These are phyloP conservation scores for Gymnopithys bicolor DNA, from an alignment of 2,797 vertebrate species.

Conservation along the genomic window DNA sequence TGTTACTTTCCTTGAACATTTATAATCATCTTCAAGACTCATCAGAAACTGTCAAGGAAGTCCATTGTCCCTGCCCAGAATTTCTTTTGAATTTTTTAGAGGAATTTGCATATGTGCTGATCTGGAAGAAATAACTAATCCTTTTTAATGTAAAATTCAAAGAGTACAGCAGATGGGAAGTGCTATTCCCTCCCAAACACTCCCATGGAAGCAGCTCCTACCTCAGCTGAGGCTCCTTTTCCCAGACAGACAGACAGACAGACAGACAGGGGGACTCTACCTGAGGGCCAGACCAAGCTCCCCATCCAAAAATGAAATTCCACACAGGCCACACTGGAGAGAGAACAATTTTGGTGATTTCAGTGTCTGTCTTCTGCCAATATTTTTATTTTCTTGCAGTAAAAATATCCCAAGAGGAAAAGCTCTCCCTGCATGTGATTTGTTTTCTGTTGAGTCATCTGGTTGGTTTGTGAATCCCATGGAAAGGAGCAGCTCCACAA, in stretches of 20 bases:
- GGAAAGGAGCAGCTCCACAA: slow-evolving; percentile 31
- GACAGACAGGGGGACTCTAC: neutral
- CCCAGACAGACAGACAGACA: neutral
- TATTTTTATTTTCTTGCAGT: slow-evolving; percentile 23
- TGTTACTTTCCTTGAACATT: slow-evolving; percentile 33
- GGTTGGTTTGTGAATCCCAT: slow-evolving; percentile 15
- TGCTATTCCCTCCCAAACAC: neutral
- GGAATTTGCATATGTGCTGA: neutral
- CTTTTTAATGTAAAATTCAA: neutral
- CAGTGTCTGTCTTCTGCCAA: neutral
- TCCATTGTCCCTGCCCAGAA: slow-evolving; percentile 26
- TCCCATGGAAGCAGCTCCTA: neutral
- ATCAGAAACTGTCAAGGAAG: neutral
- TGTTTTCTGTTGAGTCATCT: slow-evolving; percentile 44
- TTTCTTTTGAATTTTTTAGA: neutral
- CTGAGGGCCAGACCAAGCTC: neutral
- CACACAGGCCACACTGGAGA: neutral
- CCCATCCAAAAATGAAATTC: neutral
- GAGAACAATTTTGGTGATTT: neutral
- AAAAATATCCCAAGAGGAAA: slow-evolving; percentile 37
- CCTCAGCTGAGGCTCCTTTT: neutral
- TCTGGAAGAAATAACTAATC: slow-evolving; percentile 31
- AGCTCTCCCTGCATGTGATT: neutral
- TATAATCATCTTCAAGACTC: slow-evolving; percentile 8
- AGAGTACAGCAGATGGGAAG: slow-evolving; percentile 3